These are phyloP conservation scores for Paratrypauchen microcephalus DNA, from an alignment of 2,797 vertebrate species.

Conservation along the genomic window DNA sequence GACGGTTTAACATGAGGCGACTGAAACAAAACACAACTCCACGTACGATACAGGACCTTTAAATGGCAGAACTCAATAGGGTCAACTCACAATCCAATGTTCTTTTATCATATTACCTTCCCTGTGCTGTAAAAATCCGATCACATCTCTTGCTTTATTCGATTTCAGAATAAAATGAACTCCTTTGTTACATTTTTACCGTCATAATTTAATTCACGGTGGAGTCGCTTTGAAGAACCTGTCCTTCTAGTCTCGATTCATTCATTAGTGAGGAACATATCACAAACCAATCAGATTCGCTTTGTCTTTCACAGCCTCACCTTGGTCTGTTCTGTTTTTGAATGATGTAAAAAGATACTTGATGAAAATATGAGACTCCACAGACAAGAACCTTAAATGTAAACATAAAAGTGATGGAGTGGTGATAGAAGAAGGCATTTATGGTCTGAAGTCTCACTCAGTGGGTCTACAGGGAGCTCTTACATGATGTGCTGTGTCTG, in stretches of 20 bases:
- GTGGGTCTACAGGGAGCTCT: background rate
- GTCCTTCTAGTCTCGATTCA: background rate
- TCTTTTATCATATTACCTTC: no score
- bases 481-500: background rate
- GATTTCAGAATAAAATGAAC: background rate
- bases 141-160: background rate
- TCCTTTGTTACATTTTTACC: background rate
- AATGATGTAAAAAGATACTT: background rate
- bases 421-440: background rate
- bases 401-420: background rate
- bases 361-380: background rate
- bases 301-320: background rate
- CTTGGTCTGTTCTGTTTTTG: conserved; percentile 1
- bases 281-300: background rate
- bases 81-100: no score
- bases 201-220: background rate
- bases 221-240: background rate
- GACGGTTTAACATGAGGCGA: no score
- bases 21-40: no score
- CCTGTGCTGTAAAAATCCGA: no score
- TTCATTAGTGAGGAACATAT: background rate
- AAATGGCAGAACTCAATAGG: no score
- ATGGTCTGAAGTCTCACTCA: background rate
- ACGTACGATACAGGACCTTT: no score
- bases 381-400: background rate